phyloP scores from a whole-genome alignment of 1,140 invertebrate genomes.

The Tetramorium parvispinum region DNA sequence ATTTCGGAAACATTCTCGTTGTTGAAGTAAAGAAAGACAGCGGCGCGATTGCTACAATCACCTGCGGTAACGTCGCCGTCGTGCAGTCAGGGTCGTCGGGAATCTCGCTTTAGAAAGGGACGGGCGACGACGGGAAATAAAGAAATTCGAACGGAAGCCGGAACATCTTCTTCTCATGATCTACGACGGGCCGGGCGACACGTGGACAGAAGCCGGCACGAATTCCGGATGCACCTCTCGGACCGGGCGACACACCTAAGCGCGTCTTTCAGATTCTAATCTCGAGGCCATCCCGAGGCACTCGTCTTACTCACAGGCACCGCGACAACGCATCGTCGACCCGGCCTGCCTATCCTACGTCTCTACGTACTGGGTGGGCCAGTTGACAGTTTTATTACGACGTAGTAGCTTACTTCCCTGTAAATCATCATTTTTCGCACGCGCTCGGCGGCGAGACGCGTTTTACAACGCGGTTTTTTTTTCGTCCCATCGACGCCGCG shows the following conservation, averaged over 20 bases:
- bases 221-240: slow-evolving; percentile 78
- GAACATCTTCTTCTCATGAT: slow-evolving; percentile 33
- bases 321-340: slow-evolving; percentile 33
- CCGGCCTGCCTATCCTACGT: background rate
- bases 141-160: slow-evolving; percentile 31
- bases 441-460: slow-evolving; percentile 2
- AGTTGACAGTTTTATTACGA: slow-evolving; percentile 60
- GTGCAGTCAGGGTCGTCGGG: background rate
- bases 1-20: background rate
- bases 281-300: slow-evolving; percentile 76
- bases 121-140: slow-evolving; percentile 22
- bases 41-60: background rate
- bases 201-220: slow-evolving; percentile 75
- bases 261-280: slow-evolving; percentile 80
- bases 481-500: slow-evolving; percentile 13
- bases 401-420: slow-evolving; percentile 53
- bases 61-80: background rate
- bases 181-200: slow-evolving; percentile 63
- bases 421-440: slow-evolving; percentile 51
- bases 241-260: slow-evolving; percentile 79
- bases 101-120: background rate
- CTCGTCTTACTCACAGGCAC: slow-evolving; percentile 73
- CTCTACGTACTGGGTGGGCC: slow-evolving; percentile 38
- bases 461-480: background rate
- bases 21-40: background rate